Conservation (phyloP, 1,140 invertebrate species). For the Yoshiicerus persimilis region DNA sequence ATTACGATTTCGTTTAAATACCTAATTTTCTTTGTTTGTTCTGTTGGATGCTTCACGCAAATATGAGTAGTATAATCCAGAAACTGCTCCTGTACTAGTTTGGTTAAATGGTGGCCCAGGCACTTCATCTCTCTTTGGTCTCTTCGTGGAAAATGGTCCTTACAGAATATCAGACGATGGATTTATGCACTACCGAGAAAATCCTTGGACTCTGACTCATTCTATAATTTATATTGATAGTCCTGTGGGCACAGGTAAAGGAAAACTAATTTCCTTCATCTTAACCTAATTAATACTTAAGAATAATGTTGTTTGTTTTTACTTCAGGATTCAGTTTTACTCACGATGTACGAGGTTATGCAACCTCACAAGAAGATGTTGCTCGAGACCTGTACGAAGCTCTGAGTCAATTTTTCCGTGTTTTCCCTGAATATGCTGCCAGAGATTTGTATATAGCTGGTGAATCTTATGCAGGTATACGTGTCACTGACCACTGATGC, state of each 20-base stretch:
- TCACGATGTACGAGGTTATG: slow-evolving; percentile 49
- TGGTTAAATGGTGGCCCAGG: slow-evolving; percentile 64
- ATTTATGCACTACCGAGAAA: slow-evolving; percentile 54
- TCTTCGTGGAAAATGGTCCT: slow-evolving; percentile 61
- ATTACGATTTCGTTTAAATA: too few relatives aligned
- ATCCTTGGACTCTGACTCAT: slow-evolving; percentile 57
- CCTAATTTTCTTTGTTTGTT: too few relatives aligned
- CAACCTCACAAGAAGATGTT: slow-evolving; percentile 56
- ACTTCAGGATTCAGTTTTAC: slow-evolving; percentile 47
- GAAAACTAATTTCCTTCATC: background rate
- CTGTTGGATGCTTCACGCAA: too few relatives aligned
- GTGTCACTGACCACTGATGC: background rate
- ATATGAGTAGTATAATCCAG: slow-evolving; percentile 48
- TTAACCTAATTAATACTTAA: background rate
- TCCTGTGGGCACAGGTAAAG: slow-evolving; percentile 57
- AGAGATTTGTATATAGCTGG: slow-evolving; percentile 57
- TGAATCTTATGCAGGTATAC: slow-evolving; percentile 53
- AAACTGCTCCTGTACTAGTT: slow-evolving; percentile 55
- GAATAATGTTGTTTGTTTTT: background rate
- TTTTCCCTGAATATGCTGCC: slow-evolving; percentile 53
- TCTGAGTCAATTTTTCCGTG: slow-evolving; percentile 55
- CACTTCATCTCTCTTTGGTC: slow-evolving; percentile 58
- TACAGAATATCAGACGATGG: slow-evolving; percentile 55
- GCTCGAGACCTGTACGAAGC: slow-evolving; percentile 56
- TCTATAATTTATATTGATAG: slow-evolving; percentile 59